These are phyloP conservation scores for Sphaerodactylus townsendi DNA, from an alignment of 2,113 vertebrate genomes.

Conservation along the genomic window DNA sequence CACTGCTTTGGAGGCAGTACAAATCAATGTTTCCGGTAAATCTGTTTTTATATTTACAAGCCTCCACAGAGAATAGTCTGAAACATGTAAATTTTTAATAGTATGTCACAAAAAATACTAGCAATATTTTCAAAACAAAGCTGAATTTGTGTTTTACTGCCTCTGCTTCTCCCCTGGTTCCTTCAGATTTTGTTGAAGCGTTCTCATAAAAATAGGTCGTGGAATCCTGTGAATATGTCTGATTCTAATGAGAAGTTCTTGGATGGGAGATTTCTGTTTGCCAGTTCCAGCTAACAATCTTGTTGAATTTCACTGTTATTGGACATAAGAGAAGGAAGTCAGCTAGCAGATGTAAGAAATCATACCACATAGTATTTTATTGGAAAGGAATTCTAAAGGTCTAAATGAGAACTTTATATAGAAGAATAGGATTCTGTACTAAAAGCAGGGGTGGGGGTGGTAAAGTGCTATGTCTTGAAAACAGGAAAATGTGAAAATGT, in stretches of 20 bases:
- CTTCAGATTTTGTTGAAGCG: not conserved
- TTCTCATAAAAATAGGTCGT: not conserved
- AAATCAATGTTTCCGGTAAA: conserved; percentile 1
- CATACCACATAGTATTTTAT: not conserved
- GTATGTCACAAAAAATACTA: not conserved
- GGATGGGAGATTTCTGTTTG: not conserved
- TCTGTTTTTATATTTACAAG: conserved; percentile 4
- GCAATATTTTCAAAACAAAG: not conserved
- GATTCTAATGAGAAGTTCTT: not conserved
- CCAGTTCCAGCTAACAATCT: not conserved
- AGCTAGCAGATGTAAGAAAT: not conserved
- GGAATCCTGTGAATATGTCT: not conserved
- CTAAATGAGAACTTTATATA: not conserved
- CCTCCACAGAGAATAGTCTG: not conserved
- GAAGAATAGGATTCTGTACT: not conserved
- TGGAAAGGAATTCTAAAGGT: not conserved
- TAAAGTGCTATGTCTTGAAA: not conserved
- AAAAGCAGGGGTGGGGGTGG: too few relatives aligned
- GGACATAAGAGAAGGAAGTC: not conserved
- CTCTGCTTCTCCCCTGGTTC: not conserved
- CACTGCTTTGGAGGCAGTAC: not conserved
- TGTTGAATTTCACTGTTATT: not conserved
- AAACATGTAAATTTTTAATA: not conserved
- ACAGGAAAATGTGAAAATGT: not conserved
- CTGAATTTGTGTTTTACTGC: not conserved